Base-by-base conservation (phyloP, 1,140 invertebrate genomes). In the Trialeurodes vaporariorum region DNA sequence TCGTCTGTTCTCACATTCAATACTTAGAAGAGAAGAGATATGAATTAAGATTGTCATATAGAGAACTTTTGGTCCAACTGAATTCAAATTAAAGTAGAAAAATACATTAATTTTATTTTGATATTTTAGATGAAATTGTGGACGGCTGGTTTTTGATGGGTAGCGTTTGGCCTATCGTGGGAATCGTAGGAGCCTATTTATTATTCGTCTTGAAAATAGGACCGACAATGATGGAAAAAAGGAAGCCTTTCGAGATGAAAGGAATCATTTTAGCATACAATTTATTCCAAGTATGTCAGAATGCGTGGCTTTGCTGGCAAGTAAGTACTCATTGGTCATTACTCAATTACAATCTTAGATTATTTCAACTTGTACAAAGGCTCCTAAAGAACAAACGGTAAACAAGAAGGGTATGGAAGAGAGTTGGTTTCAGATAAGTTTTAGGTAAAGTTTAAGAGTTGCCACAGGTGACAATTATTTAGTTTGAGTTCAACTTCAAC, bases 161-260 rank as follows among this genome's bases (percentile, higher is more conserved):
- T 17, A n/a, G 12, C 2, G 27, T 49, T 2, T 25, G 27, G 17
- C 17, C 25, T 11, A 25, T 65, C 27, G 27, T 49, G 9, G 17
- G 11, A 9, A 24, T 65, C 22, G 2, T 65, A 1, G 22, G 23
- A 2, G 64, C 49, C 2, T 65, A 65, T 49, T 40, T 40, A 23
- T 11, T 65, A 2, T 27, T 34, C 22, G 64, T 65, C 9, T 27
- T 65, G 2, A 27, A 65, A 26, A 13, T 65, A 5, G 64, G 64
- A 2, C 64, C 64, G 9, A 65, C 27, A 65, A 34, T 65, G 1
- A 65, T 65, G 64, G 27, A 22, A 21, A 65, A 65, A 21, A 34
- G 64, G 22, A 65, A 65, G 49, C 12, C 64, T 5, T 49, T 65
- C 23, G 64, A 65, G 40, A 24, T 65, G 27, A 65, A 65, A 26